Evolutionary conservation across 2,113 vertebrate genomes (phyloP).

Genomic region (Prochilodus magdalenae): DNA sequence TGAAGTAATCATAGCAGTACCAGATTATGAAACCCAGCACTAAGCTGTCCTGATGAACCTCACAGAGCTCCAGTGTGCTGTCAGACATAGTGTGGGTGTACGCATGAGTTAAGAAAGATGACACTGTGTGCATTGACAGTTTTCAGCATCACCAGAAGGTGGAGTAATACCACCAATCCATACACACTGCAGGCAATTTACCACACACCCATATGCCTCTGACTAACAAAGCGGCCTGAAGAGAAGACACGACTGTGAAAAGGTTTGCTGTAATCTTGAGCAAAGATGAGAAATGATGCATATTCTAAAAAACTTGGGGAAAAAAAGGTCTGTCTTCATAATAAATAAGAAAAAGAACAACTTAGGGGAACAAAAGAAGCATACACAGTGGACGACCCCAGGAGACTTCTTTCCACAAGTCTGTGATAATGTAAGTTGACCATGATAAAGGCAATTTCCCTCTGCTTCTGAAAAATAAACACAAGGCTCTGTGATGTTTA

Average conservation of each 20-base stretch:
- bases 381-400: slow-evolving; percentile 82
- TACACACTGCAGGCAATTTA: background rate
- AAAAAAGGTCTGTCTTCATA: background rate
- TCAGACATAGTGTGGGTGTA: background rate
- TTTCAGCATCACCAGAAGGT: slow-evolving; percentile 67
- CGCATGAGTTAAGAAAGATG: background rate
- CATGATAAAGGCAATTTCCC: slow-evolving; percentile 84
- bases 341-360: background rate
- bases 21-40: too few relatives aligned
- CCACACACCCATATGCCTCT: background rate
- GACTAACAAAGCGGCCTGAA: background rate
- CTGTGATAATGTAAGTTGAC: slow-evolving; percentile 85
- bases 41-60: too few relatives aligned
- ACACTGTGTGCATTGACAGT: slow-evolving; percentile 7
- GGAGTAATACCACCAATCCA: slow-evolving; percentile 62
- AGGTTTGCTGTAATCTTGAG: slow-evolving; percentile 16
- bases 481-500: background rate
- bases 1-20: too few relatives aligned
- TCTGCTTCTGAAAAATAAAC: slow-evolving; percentile 75
- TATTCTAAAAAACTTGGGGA: background rate
- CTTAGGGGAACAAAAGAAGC: slow-evolving; percentile 35
- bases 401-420: slow-evolving; percentile 85
- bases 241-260: background rate
- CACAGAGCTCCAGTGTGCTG: background rate
- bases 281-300: background rate